Conservation (phyloP, 2,888 invertebrate species). For the Ischnus inquisitorius region DNA sequence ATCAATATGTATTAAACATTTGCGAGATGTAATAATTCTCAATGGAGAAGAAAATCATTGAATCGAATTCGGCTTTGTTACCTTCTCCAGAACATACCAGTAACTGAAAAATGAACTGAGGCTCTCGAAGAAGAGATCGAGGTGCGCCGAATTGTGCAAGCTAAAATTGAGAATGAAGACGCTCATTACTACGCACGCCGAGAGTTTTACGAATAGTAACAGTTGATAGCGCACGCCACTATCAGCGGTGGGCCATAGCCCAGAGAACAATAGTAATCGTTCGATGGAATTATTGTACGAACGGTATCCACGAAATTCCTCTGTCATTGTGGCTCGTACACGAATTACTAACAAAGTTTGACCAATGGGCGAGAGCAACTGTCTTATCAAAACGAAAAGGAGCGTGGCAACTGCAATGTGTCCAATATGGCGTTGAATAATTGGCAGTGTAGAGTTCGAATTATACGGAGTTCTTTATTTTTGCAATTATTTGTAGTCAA, state of each 20-base stretch:
- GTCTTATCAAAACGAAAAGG: too few relatives aligned
- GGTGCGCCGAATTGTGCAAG: background rate
- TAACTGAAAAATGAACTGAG: background rate
- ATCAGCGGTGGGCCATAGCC: conserved; percentile 44
- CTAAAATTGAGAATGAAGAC: conserved; percentile 11
- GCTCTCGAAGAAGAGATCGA: background rate
- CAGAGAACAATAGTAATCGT: conserved; percentile 27
- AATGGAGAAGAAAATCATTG: background rate
- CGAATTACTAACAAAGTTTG: background rate
- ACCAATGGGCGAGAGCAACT: too few relatives aligned
- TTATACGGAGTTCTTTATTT: too few relatives aligned
- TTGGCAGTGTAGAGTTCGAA: too few relatives aligned
- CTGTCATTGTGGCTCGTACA: background rate
- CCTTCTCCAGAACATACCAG: background rate
- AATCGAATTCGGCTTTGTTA: background rate
- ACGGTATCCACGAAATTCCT: conserved; percentile 28
- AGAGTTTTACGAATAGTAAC: conserved; percentile 13
- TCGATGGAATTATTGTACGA: conserved; percentile 18
- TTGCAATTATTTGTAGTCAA: too few relatives aligned
- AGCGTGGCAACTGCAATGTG: background rate
- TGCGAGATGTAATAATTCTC: background rate
- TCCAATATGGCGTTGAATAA: too few relatives aligned
- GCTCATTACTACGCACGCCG: background rate
- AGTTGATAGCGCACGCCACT: conserved; percentile 14
- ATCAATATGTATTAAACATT: background rate